Percentiles rank a stretch among this genome's conserved stretches.
These are phyloP conservation scores for Chiroxiphia lanceolata DNA, from an alignment of 2,797 vertebrate species.

Conservation along the genomic window DNA sequence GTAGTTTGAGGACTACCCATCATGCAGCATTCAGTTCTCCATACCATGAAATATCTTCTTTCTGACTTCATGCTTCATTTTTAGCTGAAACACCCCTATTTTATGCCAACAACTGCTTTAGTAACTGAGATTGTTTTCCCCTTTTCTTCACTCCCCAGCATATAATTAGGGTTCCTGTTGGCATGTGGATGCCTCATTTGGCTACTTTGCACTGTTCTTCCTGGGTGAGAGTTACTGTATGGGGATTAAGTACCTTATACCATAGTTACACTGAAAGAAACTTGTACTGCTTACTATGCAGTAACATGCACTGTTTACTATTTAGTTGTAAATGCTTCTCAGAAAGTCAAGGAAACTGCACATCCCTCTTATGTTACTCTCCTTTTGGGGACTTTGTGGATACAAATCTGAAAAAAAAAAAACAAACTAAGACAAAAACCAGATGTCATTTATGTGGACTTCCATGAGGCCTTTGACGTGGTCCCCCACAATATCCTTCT, in stretches of 20 bases:
- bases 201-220: background rate
- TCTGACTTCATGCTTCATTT: background rate
- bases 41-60: background rate
- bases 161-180: background rate
- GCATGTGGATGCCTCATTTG: background rate
- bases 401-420: background rate
- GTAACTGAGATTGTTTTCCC: background rate
- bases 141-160: background rate
- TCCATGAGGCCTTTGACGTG: background rate
- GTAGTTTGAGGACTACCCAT: background rate
- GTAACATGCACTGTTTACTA: background rate
- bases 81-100: background rate
- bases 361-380: background rate
- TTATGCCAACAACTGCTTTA: background rate
- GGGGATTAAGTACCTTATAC: background rate
- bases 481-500: background rate
- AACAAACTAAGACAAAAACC: background rate
- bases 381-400: background rate
- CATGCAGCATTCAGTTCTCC: background rate
- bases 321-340: background rate
- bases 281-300: background rate
- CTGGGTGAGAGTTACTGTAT: background rate
- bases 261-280: background rate
- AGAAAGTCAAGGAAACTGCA: background rate
- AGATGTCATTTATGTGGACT: background rate